phyloP scores from a whole-genome alignment of 1,140 invertebrate species.

The Phymorhynchus buccinoides region DNA sequence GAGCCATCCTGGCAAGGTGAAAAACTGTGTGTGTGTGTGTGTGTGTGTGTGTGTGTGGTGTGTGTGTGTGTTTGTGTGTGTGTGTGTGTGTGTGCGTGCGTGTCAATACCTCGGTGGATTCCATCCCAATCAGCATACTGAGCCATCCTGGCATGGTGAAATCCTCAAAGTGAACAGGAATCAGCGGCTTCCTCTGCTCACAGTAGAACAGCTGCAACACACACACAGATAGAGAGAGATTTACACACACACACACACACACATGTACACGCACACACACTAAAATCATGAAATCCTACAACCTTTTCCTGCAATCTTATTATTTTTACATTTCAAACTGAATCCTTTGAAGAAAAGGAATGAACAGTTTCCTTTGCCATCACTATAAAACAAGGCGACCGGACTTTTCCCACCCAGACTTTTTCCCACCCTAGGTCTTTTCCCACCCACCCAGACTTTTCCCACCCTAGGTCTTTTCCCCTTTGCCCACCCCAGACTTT shows the following conservation, averaged over 20 bases:
- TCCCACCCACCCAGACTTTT: too few relatives aligned
- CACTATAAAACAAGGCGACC: too few relatives aligned
- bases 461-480: too few relatives aligned
- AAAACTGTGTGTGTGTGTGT: slow-evolving; percentile 53
- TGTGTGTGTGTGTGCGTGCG: neutral
- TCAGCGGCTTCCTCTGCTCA: slow-evolving; percentile 72
- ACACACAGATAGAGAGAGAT: neutral
- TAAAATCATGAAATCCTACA: too few relatives aligned
- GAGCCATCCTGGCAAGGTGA: slow-evolving; percentile 67
- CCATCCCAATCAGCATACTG: slow-evolving; percentile 63
- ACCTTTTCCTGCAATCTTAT: too few relatives aligned
- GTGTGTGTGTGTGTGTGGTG: neutral
- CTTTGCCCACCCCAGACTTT: too few relatives aligned
- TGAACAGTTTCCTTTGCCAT: too few relatives aligned
- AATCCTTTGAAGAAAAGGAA: too few relatives aligned
- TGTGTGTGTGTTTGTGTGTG: neutral
- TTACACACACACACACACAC: neutral
- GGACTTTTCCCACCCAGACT: too few relatives aligned
- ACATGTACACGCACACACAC: neutral
- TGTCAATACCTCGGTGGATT: slow-evolving; percentile 12
- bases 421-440: too few relatives aligned
- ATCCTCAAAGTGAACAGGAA: slow-evolving; percentile 68
- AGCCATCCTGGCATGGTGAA: slow-evolving; percentile 68
- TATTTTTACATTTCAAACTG: too few relatives aligned
- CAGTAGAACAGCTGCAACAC: slow-evolving; percentile 71